Base-by-base conservation (phyloP, 1,140 invertebrate species). In the Diuraphis noxia region DNA sequence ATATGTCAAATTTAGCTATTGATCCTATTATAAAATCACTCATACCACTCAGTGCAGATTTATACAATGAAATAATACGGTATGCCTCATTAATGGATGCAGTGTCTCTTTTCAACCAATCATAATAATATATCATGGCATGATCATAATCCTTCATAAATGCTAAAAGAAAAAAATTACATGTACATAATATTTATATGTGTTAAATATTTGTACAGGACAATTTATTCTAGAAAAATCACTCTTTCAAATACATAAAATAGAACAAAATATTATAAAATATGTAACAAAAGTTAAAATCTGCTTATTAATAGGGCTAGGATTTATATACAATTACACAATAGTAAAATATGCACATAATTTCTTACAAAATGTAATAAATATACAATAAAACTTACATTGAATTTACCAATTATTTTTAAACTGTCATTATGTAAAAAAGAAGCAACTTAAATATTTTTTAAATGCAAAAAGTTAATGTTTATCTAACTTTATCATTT, bases 1-100 rank as follows among this genome's bases (percentile, higher is more conserved):
- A 92, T 3, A 88, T 2, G 43, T 92, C 92, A 89, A 88, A 89
- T 19, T 88, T 88, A 23, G 82, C 41, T 79, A 92, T 41, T 40
- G 92, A 92, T 88, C 34, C 46, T 41, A 92, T 34, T 77, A 92
- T 17, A 43, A 72, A 88, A 13, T 79, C 40, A 8, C 89, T 40
- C 72, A 91, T 91, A 52, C 34, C 43, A 82, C 8, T 91, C 25
- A 91, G n/a, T 36, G 77, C 77, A 49, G 43, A 91, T 81, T 91
- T 25, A 52, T 91, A 91, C 2, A 91, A 82, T 0, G 41, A n/a
- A 81, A 91, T 91, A 40, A 81, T 21, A 36, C 38, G 43, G 1
- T 49, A 8, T 6, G 89, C 77, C 2, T 91, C 41, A 82, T 82
- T 79, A 40, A 49, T 17, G 6, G 89, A 52, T 7, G 2, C 9